Evolutionary conservation across 2,888 invertebrate genomes (phyloP), one percentile per base, ranked within the genome.

Genomic region (Steinernema hermaphroditum): DNA sequence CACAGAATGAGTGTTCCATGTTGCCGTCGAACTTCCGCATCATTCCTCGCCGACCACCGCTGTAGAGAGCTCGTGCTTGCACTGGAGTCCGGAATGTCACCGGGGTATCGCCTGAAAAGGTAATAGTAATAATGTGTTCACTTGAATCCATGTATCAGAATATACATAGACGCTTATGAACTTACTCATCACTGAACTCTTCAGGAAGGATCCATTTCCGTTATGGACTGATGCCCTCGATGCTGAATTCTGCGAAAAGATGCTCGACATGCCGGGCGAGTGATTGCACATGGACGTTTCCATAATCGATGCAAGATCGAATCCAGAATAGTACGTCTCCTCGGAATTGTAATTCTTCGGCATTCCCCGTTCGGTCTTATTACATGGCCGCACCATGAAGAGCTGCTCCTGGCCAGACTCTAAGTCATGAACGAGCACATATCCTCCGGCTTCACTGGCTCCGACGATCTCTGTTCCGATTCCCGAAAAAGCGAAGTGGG

Each of bases 401-500:
- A 62, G 32, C 8, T 32, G 29, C 27, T 62, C 62, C n/a, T 62
- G 62, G 14, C n/a, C 62, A 1, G 16, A 12, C 16, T 62, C 29
- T 1, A 16, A 16, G 16, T 62, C 27, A 16, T 32, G 29, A 16
- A 62, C 62, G 62, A 62, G 62, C 29, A 62, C 16, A 32, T 16
- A 62, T 8, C 27, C 29, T 12, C 62, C 62, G 14, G 62, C 22
- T 32, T 62, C 62, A 16, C 32, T 27, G 32, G 12, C 29, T 4
- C 62, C 62, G 34, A 62, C 32, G 62, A 62, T 62, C 4, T 62
- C 14, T 12, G 29, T 34, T 32, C 29, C 29, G 34, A 29, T 1
- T 27, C 62, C 34, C 1, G 62, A 62, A 32, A 62, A 62, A 2
- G 62, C 62, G 62, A 62, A 32, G 62, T 34, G 62, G 16, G 62